Conservation (phyloP, 2,797 vertebrate species). For the Graptemys geographica region DNA sequence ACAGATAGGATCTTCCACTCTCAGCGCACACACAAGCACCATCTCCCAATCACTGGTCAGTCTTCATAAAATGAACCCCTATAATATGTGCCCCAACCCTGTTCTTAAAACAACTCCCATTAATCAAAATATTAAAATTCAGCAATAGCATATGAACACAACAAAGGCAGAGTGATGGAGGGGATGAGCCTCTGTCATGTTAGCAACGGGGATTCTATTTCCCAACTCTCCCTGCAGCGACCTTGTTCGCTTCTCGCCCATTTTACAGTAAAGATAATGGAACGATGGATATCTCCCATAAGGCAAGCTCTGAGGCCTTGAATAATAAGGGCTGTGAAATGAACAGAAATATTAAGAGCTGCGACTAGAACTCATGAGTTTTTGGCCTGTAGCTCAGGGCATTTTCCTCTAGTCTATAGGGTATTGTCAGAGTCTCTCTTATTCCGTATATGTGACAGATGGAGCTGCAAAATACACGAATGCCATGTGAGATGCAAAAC, state of each 20-base stretch:
- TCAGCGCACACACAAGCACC: too few relatives aligned
- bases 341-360: neutral
- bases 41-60: too few relatives aligned
- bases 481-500: neutral
- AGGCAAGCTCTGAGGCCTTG: neutral
- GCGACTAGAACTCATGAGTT: neutral
- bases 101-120: too few relatives aligned
- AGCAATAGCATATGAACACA: too few relatives aligned
- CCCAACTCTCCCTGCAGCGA: neutral
- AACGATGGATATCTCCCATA: neutral
- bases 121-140: too few relatives aligned
- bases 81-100: too few relatives aligned
- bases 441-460: neutral
- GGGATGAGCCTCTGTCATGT: neutral
- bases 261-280: neutral
- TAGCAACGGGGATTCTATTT: neutral
- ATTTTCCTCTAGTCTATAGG: neutral
- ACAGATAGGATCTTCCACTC: too few relatives aligned
- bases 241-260: neutral
- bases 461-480: neutral
- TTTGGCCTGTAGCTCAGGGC: neutral
- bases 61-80: too few relatives aligned
- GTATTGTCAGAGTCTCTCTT: neutral
- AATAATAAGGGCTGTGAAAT: neutral
- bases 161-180: neutral